Evolutionary conservation across 2,888 invertebrate genomes (phyloP).

Genomic region (Drosophila subquinaria): DNA sequence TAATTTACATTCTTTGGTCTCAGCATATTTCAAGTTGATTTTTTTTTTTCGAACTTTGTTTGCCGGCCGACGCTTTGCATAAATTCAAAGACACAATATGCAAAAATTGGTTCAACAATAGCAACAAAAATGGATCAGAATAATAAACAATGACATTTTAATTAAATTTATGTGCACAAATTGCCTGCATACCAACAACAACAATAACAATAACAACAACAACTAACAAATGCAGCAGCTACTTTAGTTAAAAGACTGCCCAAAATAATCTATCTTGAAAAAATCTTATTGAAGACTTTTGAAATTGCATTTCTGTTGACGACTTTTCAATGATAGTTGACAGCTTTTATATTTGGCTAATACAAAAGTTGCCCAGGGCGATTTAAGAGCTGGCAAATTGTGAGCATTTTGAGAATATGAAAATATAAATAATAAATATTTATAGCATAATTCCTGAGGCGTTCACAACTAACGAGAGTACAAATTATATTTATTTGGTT

Average conservation of each 20-base stretch:
- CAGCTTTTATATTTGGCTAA: conserved; percentile 2
- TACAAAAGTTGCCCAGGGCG: conserved; percentile 1
- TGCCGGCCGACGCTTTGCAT: conserved; percentile 68
- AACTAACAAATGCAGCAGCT: conserved; percentile 26
- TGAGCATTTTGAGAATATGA: neutral
- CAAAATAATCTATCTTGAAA: conserved; percentile 18
- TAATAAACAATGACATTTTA: conserved; percentile 66
- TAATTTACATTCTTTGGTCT: conserved; percentile 61
- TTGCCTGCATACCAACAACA: conserved; percentile 35
- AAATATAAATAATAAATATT: neutral
- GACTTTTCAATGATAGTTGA: conserved; percentile 27
- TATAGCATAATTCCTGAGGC: neutral
- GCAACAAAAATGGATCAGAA: conserved; percentile 18
- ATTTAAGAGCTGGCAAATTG: conserved; percentile 3
- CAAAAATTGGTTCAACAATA: conserved; percentile 28
- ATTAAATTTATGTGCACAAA: conserved; percentile 75
- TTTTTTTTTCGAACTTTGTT: conserved; percentile 49
- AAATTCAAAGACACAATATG: conserved; percentile 57
- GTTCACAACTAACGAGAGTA: neutral
- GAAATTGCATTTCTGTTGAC: conserved; percentile 25
- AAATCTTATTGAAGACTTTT: conserved; percentile 9
- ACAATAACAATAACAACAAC: conserved; percentile 1
- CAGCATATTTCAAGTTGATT: conserved; percentile 61
- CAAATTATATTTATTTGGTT: neutral
- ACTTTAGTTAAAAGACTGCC: conserved; percentile 16